Evolutionary conservation across 2,113 vertebrate genomes (phyloP).

Genomic region (Gobiocypris rarus): DNA sequence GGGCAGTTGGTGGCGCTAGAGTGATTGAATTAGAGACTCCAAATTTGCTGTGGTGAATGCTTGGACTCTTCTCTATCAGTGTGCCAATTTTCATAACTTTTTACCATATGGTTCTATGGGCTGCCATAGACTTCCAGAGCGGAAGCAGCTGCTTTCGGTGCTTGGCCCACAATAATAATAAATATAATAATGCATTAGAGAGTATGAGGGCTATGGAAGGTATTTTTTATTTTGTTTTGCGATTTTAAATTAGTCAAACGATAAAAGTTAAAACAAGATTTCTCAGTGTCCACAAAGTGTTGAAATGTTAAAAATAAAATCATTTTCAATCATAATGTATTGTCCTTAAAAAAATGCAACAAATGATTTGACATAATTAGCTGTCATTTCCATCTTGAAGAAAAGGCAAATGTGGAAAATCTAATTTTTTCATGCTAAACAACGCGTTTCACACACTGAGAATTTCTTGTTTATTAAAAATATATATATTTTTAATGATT

Average conservation of each 20-base stretch:
- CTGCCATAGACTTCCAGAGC: slow-evolving; percentile 3
- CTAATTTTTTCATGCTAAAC: neutral
- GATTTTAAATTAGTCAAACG: neutral
- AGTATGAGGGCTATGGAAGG: neutral
- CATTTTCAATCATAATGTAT: neutral
- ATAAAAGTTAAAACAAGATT: no score
- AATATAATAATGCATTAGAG: no score
- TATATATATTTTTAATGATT: neutral
- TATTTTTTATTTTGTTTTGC: neutral
- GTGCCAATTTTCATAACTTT: neutral
- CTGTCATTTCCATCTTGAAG: neutral
- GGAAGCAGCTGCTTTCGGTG: no score
- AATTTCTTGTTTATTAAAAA: neutral
- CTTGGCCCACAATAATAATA: no score
- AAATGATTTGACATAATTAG: neutral
- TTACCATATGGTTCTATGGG: neutral
- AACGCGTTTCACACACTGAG: neutral
- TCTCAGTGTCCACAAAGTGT: no score
- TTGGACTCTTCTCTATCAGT: no score
- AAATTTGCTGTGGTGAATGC: no score
- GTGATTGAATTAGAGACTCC: no score
- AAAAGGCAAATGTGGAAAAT: neutral
- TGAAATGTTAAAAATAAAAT: rapidly evolving
- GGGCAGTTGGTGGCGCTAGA: no score
- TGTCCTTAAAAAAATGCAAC: neutral